Evolutionary conservation across 2,113 vertebrate species (phyloP).

Genomic region (Tonatia bakeri): DNA sequence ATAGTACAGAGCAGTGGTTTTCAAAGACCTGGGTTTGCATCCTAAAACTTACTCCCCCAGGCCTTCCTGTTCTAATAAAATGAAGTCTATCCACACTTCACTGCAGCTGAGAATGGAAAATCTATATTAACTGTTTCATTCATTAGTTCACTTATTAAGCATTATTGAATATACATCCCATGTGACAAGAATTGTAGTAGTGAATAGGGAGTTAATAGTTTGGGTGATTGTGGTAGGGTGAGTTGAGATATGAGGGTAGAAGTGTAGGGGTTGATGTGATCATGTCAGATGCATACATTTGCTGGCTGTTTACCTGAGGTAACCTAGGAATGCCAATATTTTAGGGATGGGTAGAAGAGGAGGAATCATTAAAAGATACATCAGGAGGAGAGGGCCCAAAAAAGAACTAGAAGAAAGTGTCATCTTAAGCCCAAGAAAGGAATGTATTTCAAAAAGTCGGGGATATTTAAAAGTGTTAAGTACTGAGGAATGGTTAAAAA

Average conservation of each 20-base stretch:
- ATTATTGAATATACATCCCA: neutral
- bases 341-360: neutral
- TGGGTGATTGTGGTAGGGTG: neutral
- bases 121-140: neutral
- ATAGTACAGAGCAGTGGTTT: slow-evolving; percentile 17
- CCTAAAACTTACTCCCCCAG: neutral
- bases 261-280: neutral
- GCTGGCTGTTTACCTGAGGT: neutral
- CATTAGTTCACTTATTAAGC: neutral
- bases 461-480: slow-evolving; percentile 19
- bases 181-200: neutral
- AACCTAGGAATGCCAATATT: slow-evolving; percentile 7
- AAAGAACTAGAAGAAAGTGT: neutral
- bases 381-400: neutral
- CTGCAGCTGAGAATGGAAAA: slow-evolving; percentile 28
- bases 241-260: neutral
- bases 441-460: neutral
- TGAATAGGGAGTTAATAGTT: neutral
- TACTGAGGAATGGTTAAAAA: neutral
- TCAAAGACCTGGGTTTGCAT: neutral
- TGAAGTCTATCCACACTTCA: neutral
- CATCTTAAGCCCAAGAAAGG: neutral
- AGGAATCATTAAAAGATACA: neutral
- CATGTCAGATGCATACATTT: neutral
- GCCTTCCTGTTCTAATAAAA: slow-evolving; percentile 12